Percentiles rank a stretch among this genome's conserved stretches.
phyloP scores from a whole-genome alignment of 2,888 invertebrate genomes.

The Papilio protenor region DNA sequence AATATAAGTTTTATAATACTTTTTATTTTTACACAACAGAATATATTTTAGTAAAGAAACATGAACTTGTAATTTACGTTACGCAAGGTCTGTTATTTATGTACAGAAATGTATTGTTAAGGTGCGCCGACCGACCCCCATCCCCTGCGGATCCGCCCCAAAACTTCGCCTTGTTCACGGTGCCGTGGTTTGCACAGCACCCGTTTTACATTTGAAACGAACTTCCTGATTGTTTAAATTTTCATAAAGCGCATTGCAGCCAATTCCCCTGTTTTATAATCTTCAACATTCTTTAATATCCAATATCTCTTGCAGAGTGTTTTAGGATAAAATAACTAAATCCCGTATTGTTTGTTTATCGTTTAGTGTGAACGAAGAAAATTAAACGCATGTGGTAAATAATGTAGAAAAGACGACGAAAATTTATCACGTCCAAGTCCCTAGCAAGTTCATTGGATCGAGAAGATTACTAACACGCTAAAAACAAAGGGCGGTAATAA shows the following conservation, averaged over 20 bases:
- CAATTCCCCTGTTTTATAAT: neutral
- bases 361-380: no score
- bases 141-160: conserved; percentile 48
- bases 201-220: conserved; percentile 45
- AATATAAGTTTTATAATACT: neutral
- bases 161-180: conserved; percentile 46
- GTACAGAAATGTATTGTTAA: conserved; percentile 31
- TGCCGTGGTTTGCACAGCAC: conserved; percentile 25
- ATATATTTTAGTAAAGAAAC: neutral
- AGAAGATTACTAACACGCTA: neutral
- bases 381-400: neutral
- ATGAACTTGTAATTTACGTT: conserved; percentile 12
- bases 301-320: neutral
- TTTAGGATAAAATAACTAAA: neutral
- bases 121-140: conserved; percentile 42
- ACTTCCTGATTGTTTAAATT: conserved; percentile 39
- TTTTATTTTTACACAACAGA: neutral
- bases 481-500: neutral
- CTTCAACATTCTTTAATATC: neutral
- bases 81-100: conserved; percentile 37
- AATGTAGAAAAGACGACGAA: neutral
- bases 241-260: conserved; percentile 41
- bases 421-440: neutral
- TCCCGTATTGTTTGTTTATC: no score
- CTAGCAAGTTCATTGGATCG: neutral